A percentile compares a stretch with the other conserved stretches of the same genome.
Evolutionary conservation across 2,888 invertebrate species (phyloP).

Genomic region (Ferrisia virgata): DNA sequence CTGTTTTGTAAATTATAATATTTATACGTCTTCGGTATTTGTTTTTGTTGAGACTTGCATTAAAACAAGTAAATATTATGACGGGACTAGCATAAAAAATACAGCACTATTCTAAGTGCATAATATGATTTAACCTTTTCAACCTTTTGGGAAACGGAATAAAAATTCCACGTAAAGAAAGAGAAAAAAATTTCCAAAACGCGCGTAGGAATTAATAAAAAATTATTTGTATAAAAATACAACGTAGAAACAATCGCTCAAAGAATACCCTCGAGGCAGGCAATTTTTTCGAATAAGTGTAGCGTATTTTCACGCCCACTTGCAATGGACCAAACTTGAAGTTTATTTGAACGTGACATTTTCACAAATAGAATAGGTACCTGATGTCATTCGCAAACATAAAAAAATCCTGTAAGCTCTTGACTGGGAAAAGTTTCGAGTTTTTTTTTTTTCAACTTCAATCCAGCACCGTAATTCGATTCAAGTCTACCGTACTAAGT

Average conservation of each 20-base stretch:
- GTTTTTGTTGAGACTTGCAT: not conserved
- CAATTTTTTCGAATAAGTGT: not conserved
- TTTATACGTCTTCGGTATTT: not conserved
- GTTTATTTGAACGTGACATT: not conserved
- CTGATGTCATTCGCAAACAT: not conserved
- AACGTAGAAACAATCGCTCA: not conserved
- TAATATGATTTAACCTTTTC: not conserved
- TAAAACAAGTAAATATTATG: not conserved
- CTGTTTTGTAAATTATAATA: not conserved
- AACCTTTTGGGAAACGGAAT: not conserved
- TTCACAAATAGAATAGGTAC: not conserved
- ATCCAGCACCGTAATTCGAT: not conserved
- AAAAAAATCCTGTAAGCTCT: not conserved
- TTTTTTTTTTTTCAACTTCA: not conserved
- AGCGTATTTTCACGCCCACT: not conserved
- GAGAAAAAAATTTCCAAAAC: not conserved
- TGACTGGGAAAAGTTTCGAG: not conserved
- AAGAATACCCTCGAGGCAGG: not conserved
- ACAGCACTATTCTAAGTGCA: not conserved
- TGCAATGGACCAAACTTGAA: not conserved
- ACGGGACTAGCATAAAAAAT: not conserved
- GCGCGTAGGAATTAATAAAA: not conserved
- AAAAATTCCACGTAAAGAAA: not conserved
- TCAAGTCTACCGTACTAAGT: not conserved
- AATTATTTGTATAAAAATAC: not conserved